Conservation (phyloP, 2,797 vertebrate species). For the Coracias cyanogaster region DNA sequence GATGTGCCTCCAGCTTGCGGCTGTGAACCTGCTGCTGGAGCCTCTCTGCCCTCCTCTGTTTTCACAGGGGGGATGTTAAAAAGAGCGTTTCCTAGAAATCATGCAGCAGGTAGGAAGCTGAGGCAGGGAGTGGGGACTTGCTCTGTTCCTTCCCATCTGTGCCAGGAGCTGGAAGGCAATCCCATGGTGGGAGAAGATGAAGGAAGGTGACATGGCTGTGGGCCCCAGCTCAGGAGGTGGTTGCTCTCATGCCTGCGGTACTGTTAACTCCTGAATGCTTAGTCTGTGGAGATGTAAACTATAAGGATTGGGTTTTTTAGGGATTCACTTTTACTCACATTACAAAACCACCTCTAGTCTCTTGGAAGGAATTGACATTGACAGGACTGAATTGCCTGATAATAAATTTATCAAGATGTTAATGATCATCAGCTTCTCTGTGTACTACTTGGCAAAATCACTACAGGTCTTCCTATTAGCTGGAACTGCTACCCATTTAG, state of each 20-base stretch:
- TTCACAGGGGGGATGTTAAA: fast-evolving
- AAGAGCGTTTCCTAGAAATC: background rate
- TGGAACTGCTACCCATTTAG: slow-evolving; percentile 68
- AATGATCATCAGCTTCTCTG: slow-evolving; percentile 63
- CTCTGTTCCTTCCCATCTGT: background rate
- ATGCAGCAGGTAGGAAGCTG: background rate
- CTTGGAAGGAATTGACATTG: slow-evolving; percentile 33
- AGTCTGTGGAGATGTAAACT: background rate
- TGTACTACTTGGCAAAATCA: slow-evolving; percentile 13
- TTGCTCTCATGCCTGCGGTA: fast-evolving
- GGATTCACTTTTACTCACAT: background rate
- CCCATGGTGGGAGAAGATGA: fast-evolving
- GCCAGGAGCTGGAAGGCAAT: background rate
- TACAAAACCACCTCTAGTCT: background rate
- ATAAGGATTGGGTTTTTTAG: background rate
- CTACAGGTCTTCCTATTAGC: slow-evolving; percentile 56
- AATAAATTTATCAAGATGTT: slow-evolving; percentile 71
- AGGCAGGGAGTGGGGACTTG: fast-evolving
- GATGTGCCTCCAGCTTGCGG: background rate
- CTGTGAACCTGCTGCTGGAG: background rate
- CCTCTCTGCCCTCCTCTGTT: background rate
- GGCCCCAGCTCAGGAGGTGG: fast-evolving
- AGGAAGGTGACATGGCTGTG: fast-evolving
- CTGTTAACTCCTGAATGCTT: background rate
- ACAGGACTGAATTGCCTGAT: slow-evolving; percentile 41